phyloP scores from a whole-genome alignment of 2,888 invertebrate genomes.

The Eupithecia inturbata region DNA sequence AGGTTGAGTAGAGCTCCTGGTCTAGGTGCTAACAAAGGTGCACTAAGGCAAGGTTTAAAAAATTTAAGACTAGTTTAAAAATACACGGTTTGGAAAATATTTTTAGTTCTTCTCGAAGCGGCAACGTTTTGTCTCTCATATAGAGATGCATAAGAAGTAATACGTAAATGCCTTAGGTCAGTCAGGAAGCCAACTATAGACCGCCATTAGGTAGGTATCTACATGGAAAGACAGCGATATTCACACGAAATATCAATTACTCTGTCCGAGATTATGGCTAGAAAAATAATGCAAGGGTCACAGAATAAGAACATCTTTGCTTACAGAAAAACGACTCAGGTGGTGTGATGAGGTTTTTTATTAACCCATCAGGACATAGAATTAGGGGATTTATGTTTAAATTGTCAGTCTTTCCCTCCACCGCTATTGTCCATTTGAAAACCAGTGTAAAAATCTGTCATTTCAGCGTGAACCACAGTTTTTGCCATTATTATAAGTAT shows the following conservation, averaged over 20 bases:
- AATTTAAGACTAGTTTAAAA: too few species aligned
- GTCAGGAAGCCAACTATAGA: conserved; percentile 28
- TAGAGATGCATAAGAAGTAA: conserved; percentile 8
- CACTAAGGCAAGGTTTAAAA: too few species aligned
- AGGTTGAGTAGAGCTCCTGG: neutral
- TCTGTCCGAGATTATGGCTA: conserved; percentile 45
- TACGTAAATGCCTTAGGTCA: conserved; percentile 26
- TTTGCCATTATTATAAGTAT: too few species aligned
- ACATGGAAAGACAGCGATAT: conserved; percentile 32
- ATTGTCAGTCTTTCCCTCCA: neutral
- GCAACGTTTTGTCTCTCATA: neutral
- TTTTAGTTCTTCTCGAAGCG: neutral
- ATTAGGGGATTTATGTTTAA: neutral
- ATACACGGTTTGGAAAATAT: neutral
- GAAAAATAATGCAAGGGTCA: conserved; percentile 50
- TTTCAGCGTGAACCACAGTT: too few species aligned
- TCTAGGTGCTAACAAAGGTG: too few species aligned
- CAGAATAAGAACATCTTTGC: conserved; percentile 15
- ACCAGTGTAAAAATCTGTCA: too few species aligned
- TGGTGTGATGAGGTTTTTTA: neutral
- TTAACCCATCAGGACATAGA: neutral
- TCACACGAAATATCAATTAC: conserved; percentile 54
- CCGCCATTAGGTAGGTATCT: conserved; percentile 28
- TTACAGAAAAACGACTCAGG: neutral
- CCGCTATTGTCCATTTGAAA: neutral